Conservation (phyloP, 2,797 vertebrate genomes). For the Sparidentex hasta region DNA sequence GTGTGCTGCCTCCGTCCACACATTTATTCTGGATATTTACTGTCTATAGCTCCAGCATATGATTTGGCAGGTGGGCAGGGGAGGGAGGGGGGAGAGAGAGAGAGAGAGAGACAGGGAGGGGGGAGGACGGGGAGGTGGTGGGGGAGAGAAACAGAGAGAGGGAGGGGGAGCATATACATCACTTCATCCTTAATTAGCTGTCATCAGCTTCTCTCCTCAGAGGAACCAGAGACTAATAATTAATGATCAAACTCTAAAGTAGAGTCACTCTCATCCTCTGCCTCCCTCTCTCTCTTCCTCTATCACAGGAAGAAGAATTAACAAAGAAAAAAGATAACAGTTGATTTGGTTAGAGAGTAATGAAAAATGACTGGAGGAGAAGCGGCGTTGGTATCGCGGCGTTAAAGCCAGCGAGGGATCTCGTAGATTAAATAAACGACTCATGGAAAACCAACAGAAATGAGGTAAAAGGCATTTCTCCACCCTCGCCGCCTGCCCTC, state of each 20-base stretch:
- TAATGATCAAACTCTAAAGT: conserved; percentile 86
- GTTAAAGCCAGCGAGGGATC: conserved; percentile 26
- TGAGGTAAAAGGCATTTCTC: conserved; percentile 30
- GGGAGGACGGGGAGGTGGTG: background rate
- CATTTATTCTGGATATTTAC: conserved; percentile 59
- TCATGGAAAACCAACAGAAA: conserved; percentile 48
- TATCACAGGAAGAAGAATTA: conserved; percentile 52
- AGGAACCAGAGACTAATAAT: conserved; percentile 87
- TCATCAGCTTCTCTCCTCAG: conserved; percentile 86
- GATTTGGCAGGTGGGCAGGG: conserved; percentile 72
- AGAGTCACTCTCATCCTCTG: conserved; percentile 58
- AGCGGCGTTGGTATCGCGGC: conserved; percentile 26
- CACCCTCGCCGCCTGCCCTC: conserved; percentile 45
- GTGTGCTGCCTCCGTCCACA: conserved; percentile 31
- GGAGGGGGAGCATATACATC: conserved; percentile 76
- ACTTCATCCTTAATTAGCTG: conserved; percentile 88
- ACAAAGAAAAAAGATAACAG: conserved; percentile 56
- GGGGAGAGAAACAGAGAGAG: background rate
- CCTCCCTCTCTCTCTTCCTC: conserved; percentile 36
- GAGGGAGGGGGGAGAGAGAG: conserved; percentile 24
- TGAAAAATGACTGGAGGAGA: conserved; percentile 61
- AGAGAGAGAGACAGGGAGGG: background rate
- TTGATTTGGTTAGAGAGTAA: conserved; percentile 57
- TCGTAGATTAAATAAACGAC: conserved; percentile 56
- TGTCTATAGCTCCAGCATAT: conserved; percentile 56